A percentile compares a stretch with the other conserved stretches of the same genome.
These are phyloP conservation scores for Microplitis demolitor DNA, from an alignment of 1,140 invertebrate genomes.

Conservation along the genomic window DNA sequence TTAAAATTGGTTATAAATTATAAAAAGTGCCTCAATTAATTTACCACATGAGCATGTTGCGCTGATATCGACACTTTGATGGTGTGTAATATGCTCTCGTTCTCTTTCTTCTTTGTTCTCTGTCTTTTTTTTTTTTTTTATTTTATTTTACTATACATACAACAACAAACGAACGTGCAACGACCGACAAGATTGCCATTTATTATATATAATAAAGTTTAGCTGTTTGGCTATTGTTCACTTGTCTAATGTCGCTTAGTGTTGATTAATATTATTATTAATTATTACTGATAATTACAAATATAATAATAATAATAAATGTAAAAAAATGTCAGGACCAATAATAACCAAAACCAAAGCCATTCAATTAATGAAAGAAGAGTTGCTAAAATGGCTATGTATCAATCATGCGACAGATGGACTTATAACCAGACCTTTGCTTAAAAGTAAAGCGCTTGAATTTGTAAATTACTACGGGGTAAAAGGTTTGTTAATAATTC, in stretches of 20 bases:
- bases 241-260: no score
- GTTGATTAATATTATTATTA: neutral
- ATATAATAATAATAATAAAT: neutral
- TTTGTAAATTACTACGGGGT: conserved; percentile 32
- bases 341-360: neutral
- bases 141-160: no score
- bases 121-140: neutral
- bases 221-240: no score
- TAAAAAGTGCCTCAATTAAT: no score
- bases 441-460: conserved; percentile 42
- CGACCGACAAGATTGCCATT: neutral
- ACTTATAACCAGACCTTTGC: conserved; percentile 32
- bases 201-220: no score
- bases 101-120: neutral
- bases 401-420: conserved; percentile 42
- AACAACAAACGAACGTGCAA: neutral
- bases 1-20: no score
- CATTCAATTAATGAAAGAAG: conserved; percentile 31
- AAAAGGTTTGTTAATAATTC: conserved; percentile 30
- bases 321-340: conserved; percentile 25
- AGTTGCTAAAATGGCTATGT: conserved; percentile 46
- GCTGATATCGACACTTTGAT: no score
- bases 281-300: neutral
- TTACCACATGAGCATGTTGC: no score
- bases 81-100: neutral